A percentile compares a stretch with the other conserved stretches of the same genome.
These are phyloP conservation scores for Hirtodrosophila histrioides DNA, from an alignment of 2,888 invertebrate species.

Conservation along the genomic window DNA sequence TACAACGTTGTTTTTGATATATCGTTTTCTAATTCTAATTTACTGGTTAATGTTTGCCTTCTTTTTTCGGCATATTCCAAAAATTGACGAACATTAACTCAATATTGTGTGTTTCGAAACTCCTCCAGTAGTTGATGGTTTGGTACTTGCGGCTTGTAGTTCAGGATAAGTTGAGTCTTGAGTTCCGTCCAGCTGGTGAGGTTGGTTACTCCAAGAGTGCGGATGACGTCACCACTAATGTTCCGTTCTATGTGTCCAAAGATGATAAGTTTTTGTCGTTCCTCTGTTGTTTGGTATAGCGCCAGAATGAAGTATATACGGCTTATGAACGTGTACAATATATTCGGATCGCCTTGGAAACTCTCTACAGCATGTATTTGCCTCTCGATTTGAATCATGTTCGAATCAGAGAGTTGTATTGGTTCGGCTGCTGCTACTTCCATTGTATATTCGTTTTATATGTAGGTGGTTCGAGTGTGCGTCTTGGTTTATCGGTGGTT, in stretches of 20 bases:
- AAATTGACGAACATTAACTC: constrained; percentile 7
- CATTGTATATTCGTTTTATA: too few relatives aligned
- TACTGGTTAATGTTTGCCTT: not conserved
- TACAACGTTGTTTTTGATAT: too few relatives aligned
- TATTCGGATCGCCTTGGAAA: too few relatives aligned
- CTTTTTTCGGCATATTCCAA: constrained; percentile 5
- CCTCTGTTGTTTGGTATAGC: too few relatives aligned
- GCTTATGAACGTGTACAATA: too few relatives aligned
- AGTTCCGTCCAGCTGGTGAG: constrained; percentile 9
- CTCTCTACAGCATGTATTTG: too few relatives aligned
- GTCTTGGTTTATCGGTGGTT: constrained; percentile 1
- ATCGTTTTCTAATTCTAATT: too few relatives aligned
- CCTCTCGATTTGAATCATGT: too few relatives aligned
- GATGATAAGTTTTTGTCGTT: not conserved
- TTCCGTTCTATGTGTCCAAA: constrained; percentile 5
- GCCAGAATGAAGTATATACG: too few relatives aligned
- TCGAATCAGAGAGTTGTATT: too few relatives aligned
- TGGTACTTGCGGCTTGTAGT: constrained; percentile 5
- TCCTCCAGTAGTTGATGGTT: constrained; percentile 5
- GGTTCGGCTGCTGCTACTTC: too few relatives aligned
- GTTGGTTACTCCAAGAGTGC: not conserved
- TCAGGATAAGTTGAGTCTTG: not conserved
- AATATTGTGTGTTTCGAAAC: not conserved
- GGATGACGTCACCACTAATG: constrained; percentile 5
- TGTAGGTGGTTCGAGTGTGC: not conserved